Percentiles rank a stretch among this genome's conserved stretches.
phyloP scores from a whole-genome alignment of 2,888 invertebrate genomes.

The Omphaloscelis lunosa region DNA sequence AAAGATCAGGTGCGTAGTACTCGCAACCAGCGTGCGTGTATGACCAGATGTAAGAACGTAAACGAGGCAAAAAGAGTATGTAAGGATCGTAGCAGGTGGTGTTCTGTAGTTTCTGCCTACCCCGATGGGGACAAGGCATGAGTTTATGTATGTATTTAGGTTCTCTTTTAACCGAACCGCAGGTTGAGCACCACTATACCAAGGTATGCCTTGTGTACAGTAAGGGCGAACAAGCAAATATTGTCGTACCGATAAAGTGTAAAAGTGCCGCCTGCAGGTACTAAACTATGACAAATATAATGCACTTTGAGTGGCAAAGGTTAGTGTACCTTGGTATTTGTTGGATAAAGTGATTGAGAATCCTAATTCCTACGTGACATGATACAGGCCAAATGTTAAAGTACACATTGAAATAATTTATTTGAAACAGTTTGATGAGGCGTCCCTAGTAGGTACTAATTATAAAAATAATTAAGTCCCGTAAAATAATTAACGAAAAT shows the following conservation, averaged over 20 bases:
- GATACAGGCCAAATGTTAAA: not conserved
- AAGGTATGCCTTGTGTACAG: slow-evolving; percentile 59
- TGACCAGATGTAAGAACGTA: no score
- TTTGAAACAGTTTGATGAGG: not conserved
- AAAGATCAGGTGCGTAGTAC: no score
- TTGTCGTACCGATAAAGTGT: slow-evolving; percentile 79
- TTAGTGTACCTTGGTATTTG: slow-evolving; percentile 13
- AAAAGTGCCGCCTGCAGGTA: slow-evolving; percentile 76
- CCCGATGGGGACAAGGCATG: no score
- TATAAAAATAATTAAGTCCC: no score
- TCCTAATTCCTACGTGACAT: not conserved
- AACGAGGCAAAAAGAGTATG: no score
- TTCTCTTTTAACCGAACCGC: not conserved
- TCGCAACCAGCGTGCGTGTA: no score
- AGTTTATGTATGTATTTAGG: no score
- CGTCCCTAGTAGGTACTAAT: no score
- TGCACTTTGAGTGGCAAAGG: slow-evolving; percentile 64
- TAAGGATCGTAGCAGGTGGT: no score
- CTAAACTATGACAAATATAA: slow-evolving; percentile 78
- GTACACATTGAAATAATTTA: not conserved
- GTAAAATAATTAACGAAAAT: no score
- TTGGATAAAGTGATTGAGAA: slow-evolving; percentile 12
- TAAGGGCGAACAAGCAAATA: slow-evolving; percentile 75
- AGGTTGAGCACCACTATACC: slow-evolving; percentile 36
- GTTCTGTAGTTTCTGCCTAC: no score